Base-by-base conservation (phyloP, 2,888 invertebrate genomes). In the Leptinotarsa juncta region DNA sequence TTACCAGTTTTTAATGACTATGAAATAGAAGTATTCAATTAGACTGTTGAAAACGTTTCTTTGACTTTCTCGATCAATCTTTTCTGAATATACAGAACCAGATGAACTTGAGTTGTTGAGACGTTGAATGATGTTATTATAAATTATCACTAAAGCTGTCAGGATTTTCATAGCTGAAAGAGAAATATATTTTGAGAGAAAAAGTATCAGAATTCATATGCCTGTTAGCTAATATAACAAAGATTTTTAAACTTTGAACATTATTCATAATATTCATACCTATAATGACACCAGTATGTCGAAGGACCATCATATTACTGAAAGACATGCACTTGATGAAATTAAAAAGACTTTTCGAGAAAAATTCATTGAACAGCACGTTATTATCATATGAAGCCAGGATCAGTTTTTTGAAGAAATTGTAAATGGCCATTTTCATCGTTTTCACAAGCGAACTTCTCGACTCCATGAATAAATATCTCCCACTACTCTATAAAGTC, bases 241-340 rank as follows among this genome's bases (percentile, higher is more conserved):
- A 12, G 42, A 42, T 42, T 42, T 42, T 42, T 3, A 51, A 15
- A 51, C 51, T 51, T 50, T 14, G 16, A 15, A 16, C 51, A 51
- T 16, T 16, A 51, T 51, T 1, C 0, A 55, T n/a, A 4, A 15
- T 57, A 32, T 60, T n/a, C 65, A 42, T 72, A 77, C 77, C 77
- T 68, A 77, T 65, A 32, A 77, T 60, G 49, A 74, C 74, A 48
- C 74, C 77, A n/a, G 77, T 77, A 57, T 77, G 77, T 55, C 70
- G 53, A 72, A 77, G 57, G 16, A 70, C 65, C 67, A 69, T 69
- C 23, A 74, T 18, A 2, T 69, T 18, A 60, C 77, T 77, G n/a
- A 67, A 70, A 42, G 65, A 67, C 77, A 77, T 74, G 48, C 15
- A 50, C 48, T 72, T 74, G 18, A 77, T 51, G 32, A 77, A 77